Evolutionary conservation across 2,888 invertebrate genomes (phyloP), one percentile per base, ranked within the genome.

Genomic region (Drosophila acutilabella): DNA sequence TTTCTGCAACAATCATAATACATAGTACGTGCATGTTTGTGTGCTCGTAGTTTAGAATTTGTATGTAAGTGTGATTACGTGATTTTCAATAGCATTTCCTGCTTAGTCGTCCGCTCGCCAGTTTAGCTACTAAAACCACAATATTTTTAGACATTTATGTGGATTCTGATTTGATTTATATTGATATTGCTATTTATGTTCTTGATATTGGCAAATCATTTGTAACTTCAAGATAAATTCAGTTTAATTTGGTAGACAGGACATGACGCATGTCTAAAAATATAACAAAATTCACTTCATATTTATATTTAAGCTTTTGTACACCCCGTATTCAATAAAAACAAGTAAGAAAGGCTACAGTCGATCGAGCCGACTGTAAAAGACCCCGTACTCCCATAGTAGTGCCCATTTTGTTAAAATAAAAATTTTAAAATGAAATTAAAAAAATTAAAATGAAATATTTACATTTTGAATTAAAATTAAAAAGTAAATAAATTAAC

Each of bases 31-130:
- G 53, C 67, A 52, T 33, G 33, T 42, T n/a, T 69, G 36, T 30
- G 10, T 57, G 10, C 48, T 11, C 36, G 26, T 56, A 47, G 42
- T 4, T 8, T 11, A 36, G 13, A 41, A n/a, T 42, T 44, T 53
- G 36, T 47, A 26, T 40, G 26, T 42, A 38, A 61, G 51, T 69
- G 64, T 64, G 79, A 78, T 81, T 83, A 83, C 88, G 83, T 87
- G 88, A 81, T 81, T 79, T 66, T 87, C 80, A 80, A 81, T 78
- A 78, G 78, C 77, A 71, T 73, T 83, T 83, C 83, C 83, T 85
- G 83, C 86, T 83, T 79, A 75, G 64, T 64, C 76, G 67, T 75
- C 67, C 54, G 68, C 64, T 41, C 44, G 59, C 64, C 65, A 53
- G 61, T 42, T 52, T 53, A 73, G 60, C 64, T 70, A 77, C 78